These are phyloP conservation scores for Lagopus muta DNA, from an alignment of 2,113 vertebrate species.

Conservation along the genomic window DNA sequence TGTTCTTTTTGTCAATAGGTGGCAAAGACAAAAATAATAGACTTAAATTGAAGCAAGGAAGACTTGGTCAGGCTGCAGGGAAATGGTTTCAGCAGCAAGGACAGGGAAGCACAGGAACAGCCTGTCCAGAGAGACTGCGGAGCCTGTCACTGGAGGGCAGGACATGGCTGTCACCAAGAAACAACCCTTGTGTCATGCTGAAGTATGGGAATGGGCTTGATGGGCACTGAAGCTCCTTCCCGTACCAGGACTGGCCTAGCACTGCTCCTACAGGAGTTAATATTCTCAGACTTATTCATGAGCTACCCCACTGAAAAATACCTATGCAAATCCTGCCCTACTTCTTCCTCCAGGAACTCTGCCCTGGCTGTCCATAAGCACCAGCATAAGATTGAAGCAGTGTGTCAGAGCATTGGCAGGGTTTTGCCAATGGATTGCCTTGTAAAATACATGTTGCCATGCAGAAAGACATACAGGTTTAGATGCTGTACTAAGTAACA, in stretches of 20 bases:
- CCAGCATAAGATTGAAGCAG: background rate
- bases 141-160: background rate
- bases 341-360: background rate
- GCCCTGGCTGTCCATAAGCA: background rate
- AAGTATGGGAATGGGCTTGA: background rate
- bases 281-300: background rate
- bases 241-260: background rate
- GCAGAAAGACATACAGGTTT: background rate
- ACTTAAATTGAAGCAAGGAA: conserved; percentile 56
- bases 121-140: background rate
- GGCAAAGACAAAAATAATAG: conserved; percentile 58
- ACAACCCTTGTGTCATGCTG: background rate
- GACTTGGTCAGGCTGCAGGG: conserved; percentile 39
- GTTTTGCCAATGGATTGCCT: background rate
- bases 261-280: background rate
- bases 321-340: background rate
- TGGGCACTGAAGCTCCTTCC: background rate
- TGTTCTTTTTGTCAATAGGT: conserved; percentile 59
- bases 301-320: background rate
- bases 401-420: background rate
- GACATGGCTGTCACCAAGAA: background rate
- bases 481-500: no score
- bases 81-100: background rate
- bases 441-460: background rate
- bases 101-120: background rate